These are phyloP conservation scores for Parauchenoglanis ngamensis DNA, from an alignment of 2,797 vertebrate genomes.

Conservation along the genomic window DNA sequence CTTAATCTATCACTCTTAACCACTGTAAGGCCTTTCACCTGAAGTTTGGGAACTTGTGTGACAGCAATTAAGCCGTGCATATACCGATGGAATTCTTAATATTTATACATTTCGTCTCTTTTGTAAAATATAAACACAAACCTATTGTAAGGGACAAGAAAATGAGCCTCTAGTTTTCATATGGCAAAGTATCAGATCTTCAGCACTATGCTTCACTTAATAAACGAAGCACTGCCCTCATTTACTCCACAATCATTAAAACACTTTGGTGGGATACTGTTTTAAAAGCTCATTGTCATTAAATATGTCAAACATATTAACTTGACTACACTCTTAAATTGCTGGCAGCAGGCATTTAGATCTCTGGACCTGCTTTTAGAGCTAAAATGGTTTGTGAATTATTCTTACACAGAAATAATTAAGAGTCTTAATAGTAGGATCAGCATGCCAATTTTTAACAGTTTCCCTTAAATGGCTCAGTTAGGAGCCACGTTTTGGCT, in stretches of 20 bases:
- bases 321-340: slow-evolving; percentile 1
- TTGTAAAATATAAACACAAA: background rate
- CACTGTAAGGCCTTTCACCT: background rate
- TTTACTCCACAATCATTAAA: background rate
- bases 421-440: background rate
- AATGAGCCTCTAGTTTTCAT: background rate
- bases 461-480: background rate
- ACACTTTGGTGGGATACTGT: background rate
- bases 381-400: background rate
- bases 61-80: slow-evolving; percentile 31
- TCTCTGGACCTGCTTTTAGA: background rate
- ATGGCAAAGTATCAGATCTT: background rate
- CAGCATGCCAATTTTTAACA: background rate
- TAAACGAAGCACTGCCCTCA: background rate
- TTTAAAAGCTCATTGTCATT: background rate
- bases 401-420: background rate
- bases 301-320: slow-evolving; percentile 11
- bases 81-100: background rate
- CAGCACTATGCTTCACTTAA: background rate
- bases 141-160: background rate
- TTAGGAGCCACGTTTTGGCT: background rate
- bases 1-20: background rate
- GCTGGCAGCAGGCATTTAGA: background rate
- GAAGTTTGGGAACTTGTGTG: slow-evolving; percentile 9
- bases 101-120: background rate